Evolutionary conservation across 2,113 vertebrate genomes (phyloP).

Genomic region (Rhinichthys klamathensis): DNA sequence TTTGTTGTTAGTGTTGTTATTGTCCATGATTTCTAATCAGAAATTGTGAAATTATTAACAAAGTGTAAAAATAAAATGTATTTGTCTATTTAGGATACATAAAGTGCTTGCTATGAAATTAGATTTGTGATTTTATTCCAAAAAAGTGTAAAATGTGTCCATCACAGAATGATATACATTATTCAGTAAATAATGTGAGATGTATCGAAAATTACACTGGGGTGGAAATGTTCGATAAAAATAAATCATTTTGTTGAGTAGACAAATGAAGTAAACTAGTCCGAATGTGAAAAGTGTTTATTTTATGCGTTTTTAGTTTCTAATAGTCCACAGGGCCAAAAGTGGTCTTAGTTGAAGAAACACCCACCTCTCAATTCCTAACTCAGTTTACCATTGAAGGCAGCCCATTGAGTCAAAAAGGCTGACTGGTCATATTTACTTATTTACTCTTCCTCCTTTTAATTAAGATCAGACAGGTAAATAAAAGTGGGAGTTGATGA

Average conservation of each 20-base stretch:
- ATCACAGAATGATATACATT: not conserved
- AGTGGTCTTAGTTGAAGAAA: not conserved
- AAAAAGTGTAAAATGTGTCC: not conserved
- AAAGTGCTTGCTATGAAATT: not conserved
- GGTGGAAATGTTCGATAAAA: not conserved
- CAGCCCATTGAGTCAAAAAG: slow-evolving; percentile 47
- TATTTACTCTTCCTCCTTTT: slow-evolving; percentile 53
- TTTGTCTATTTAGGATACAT: not conserved
- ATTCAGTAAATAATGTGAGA: not conserved
- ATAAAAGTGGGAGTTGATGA: slow-evolving; percentile 53
- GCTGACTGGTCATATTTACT: slow-evolving; percentile 33
- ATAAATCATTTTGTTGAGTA: not conserved
- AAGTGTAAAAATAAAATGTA: not conserved
- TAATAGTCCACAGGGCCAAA: not conserved
- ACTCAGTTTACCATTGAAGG: slow-evolving; percentile 52
- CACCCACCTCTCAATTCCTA: slow-evolving; percentile 18
- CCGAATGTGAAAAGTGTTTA: slow-evolving; percentile 7
- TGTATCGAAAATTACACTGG: not conserved
- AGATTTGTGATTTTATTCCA: not conserved
- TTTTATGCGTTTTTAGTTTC: not conserved
- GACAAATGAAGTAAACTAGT: not conserved
- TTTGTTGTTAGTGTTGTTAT: not conserved
- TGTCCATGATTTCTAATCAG: not conserved
- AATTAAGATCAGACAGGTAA: slow-evolving; percentile 58
- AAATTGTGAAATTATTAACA: not conserved